Base-by-base conservation (phyloP, 2,888 invertebrate genomes). In the Heliconius cydno region DNA sequence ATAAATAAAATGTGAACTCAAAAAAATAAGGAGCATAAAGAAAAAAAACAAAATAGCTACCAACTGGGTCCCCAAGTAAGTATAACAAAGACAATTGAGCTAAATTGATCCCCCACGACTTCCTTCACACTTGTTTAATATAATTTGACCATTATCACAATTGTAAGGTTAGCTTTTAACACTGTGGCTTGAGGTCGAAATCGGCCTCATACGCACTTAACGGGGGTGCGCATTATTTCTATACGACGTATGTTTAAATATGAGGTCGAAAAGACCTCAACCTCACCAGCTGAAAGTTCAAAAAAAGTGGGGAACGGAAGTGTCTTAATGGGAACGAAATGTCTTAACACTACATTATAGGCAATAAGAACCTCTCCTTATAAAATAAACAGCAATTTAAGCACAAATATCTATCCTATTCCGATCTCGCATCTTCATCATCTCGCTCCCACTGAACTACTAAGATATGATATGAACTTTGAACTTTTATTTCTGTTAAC, bases 61-160 rank as follows among this genome's bases (percentile, higher is more conserved):
- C 9, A 68, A 13, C 38, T 68, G 5, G 38, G 1, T n/a, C 38
- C 38, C n/a, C 38, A 57, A 72, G 52, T 52, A 30, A 72, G 15
- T 13, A 57, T 57, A 57, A 60, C 22, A 73, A 34, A 52, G 52
- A n/a, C 77, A 78, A 78, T 78, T 78, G 77, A 72, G 41, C 63
- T 52, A 78, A 78, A 72, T 78, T 78, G 77, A 66, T 72, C 63
- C 63, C 30, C 72, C 57, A 30, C 77, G 72, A 72, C 77, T 78
- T 78, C 72, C 77, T 67, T 65, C 46, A 72, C 72, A 72, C 77
- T 77, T 66, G 65, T 63, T 78, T 78, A 52, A 72, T 73, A 73
- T 60, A 60, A 73, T 60, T 73, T 73, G n/a, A 57, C 10, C 57
- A 73, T 13, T 73, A 34, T 73, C 41, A 19, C 25, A 41, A 34